These are phyloP conservation scores for Automeris io DNA, from an alignment of 2,888 invertebrate genomes.

Conservation along the genomic window DNA sequence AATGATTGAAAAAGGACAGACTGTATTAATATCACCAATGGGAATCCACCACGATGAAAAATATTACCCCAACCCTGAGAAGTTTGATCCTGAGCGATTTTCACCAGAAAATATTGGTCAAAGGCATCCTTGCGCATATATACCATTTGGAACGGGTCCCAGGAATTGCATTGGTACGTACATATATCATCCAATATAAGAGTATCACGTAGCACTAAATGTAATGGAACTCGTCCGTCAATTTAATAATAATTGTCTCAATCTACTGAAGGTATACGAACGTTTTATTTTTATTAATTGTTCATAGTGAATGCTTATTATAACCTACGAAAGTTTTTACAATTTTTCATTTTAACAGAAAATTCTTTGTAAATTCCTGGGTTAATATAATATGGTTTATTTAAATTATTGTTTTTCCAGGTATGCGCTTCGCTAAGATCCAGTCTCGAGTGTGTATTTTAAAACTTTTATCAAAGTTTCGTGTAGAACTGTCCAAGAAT, in stretches of 20 bases:
- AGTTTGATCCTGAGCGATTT: slow-evolving; percentile 66
- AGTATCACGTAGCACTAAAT: too few species aligned
- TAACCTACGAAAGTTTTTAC: too few species aligned
- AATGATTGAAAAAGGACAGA: slow-evolving; percentile 39
- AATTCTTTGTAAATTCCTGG: too few species aligned
- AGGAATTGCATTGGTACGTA: slow-evolving; percentile 57
- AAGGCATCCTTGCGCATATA: slow-evolving; percentile 43
- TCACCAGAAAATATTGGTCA: slow-evolving; percentile 31
- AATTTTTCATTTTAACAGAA: neutral
- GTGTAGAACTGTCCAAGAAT: slow-evolving; percentile 26
- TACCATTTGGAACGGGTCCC: slow-evolving; percentile 59
- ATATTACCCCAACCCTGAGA: slow-evolving; percentile 53
- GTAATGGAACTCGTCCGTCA: too few species aligned
- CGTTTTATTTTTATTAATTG: too few species aligned
- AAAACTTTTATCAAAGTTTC: slow-evolving; percentile 31
- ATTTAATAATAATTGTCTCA: too few species aligned
- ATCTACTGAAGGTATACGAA: too few species aligned
- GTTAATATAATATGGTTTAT: too few species aligned
- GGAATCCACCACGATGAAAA: slow-evolving; percentile 56
- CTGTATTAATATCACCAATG: slow-evolving; percentile 37
- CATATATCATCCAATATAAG: neutral
- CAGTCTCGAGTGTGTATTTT: slow-evolving; percentile 30
- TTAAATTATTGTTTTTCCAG: slow-evolving; percentile 34
- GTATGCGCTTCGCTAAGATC: slow-evolving; percentile 38
- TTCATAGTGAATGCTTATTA: too few species aligned